Conservation (phyloP, 2,888 invertebrate species). For the Epinotia nisella region DNA sequence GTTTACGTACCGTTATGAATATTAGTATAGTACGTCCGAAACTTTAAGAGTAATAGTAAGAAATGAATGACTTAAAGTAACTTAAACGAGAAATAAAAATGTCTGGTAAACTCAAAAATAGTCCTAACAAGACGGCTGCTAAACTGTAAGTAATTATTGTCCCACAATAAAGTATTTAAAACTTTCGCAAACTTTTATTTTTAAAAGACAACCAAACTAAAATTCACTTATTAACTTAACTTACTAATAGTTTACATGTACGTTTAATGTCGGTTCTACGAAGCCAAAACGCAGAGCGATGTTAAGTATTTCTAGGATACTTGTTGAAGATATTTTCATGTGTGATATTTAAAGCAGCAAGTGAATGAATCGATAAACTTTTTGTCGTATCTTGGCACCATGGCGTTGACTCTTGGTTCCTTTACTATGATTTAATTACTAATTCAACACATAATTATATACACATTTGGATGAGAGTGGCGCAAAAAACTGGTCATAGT, state of each 20-base stretch:
- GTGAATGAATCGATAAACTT: not conserved
- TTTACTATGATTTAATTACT: too few species aligned
- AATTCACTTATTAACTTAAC: not conserved
- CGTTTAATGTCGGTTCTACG: not conserved
- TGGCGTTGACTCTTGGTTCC: not conserved
- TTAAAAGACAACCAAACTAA: not conserved
- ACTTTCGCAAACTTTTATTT: slow-evolving; percentile 28
- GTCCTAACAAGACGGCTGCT: slow-evolving; percentile 29
- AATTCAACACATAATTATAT: too few species aligned
- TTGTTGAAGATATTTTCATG: too few species aligned
- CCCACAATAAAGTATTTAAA: slow-evolving; percentile 16
- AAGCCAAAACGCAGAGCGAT: not conserved
- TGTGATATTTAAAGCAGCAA: not conserved
- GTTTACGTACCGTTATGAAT: slow-evolving; percentile 14
- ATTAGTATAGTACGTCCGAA: not conserved
- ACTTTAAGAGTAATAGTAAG: too few species aligned
- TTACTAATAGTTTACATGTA: not conserved
- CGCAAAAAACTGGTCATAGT: too few species aligned
- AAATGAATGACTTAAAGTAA: not conserved
- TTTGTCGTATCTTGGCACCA: not conserved
- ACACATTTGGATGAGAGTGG: too few species aligned
- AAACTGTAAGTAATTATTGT: slow-evolving; percentile 48
- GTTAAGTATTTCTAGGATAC: not conserved
- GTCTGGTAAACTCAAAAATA: slow-evolving; percentile 46
- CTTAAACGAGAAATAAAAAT: slow-evolving; percentile 43